These are phyloP conservation scores for fruit fly (Drosophila melanogaster) DNA, from an alignment of 1,140 invertebrate genomes.

Conservation along the genomic window Release_6_plus_ISO1_MT NC_004354.4:4173001-4173500, in stretches of 20 bases:
- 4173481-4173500: conserved; percentile 70
- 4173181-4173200: conserved; percentile 2
- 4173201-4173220: neutral
- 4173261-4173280: neutral
- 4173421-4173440: conserved; percentile 57
- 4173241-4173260: no score
- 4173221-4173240: no score
- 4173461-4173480: conserved; percentile 76
- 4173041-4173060: conserved; percentile 36
- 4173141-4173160: neutral
- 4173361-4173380: conserved; percentile 9
- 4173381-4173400: conserved; percentile 43
- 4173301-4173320: neutral
- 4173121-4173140: conserved; percentile 4
- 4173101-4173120: conserved; percentile 12
- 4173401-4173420: conserved; percentile 80
- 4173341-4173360: conserved; percentile 9
- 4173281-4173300: no score
- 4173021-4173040: conserved; percentile 23
- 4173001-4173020: conserved; percentile 10
- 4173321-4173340: no score
- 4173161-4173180: conserved; percentile 1
- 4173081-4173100: conserved; percentile 7
- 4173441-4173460: conserved; percentile 73
- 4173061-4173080: conserved; percentile 38